Base-by-base conservation (phyloP, 2,888 invertebrate species). In the Troides aeacus region DNA sequence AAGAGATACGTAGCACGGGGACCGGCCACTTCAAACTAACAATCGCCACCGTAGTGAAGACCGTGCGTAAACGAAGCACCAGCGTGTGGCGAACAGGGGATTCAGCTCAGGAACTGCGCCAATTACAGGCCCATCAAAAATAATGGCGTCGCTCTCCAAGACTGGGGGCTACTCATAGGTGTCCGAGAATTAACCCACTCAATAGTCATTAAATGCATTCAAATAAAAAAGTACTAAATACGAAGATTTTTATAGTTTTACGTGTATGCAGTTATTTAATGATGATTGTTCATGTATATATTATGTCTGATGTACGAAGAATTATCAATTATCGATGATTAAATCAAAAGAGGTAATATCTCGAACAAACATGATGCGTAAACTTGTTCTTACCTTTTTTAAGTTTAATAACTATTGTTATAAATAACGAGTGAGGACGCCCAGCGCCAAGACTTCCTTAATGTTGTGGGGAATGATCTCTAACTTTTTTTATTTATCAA, bases 121-220 rank as follows among this genome's bases (percentile, higher is more conserved):
- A 85, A 84, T 85, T 84, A 84, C 75, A 74, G 71, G 71, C 70
- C 79, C 76, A 79, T 78, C 78, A 79, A 84, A 83, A 80, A 81
- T 80, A 81, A 78, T 77, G 76, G 74, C 66, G 68, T 39, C 64
- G 69, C 71, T 65, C 50, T 50, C 46, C 62, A 62, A 62, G 59
- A 63, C 23, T 53, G 36, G 36, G 60, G 36, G 62, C 59, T 53
- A 64, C 50, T 53, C 42, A 39, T 64, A 39, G 42, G 24, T 24
- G 23, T 66, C 30, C 42, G 53, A 63, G 64, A 69, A 36, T 64
- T 64, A 57, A 68, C 64, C 50, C 64, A 59, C 63, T 24, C 63
- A 53, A 50, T 42, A 66, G 46, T 18, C 60, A 53, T 30, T 62
- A 23, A 23, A 24, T 53, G 53, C 53, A n/a, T 18, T 53, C 57